Conservation (phyloP, 2,797 vertebrate genomes). For the Rhinatrema bivittatum region DNA sequence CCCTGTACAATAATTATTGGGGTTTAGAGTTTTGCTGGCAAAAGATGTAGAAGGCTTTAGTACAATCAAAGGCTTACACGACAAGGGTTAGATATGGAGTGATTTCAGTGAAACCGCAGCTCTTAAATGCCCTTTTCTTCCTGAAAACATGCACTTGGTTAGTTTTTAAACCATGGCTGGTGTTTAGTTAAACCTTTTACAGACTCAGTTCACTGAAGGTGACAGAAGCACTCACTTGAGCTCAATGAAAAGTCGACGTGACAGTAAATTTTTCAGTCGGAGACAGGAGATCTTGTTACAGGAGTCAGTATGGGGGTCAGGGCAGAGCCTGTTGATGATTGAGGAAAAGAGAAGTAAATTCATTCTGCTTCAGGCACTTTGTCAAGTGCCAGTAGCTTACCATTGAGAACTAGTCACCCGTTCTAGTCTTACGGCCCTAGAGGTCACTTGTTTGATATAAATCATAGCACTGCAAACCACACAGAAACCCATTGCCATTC, state of each 20-base stretch:
- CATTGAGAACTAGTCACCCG: slow-evolving; percentile 99
- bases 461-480: slow-evolving; percentile 70
- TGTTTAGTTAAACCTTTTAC: slow-evolving; percentile 62
- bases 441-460: slow-evolving; percentile 92
- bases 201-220: slow-evolving; percentile 79
- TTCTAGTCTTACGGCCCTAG: slow-evolving; percentile 93
- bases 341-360: slow-evolving; percentile 99
- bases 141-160: slow-evolving; percentile 28
- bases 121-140: slow-evolving; percentile 10
- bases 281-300: slow-evolving; percentile 99
- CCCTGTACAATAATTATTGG: no score
- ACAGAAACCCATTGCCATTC: slow-evolving; percentile 75
- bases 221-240: slow-evolving; percentile 92
- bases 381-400: slow-evolving; percentile 99
- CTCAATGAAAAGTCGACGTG: slow-evolving; percentile 89
- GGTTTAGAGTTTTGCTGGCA: no score
- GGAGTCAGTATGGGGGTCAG: slow-evolving; percentile 96
- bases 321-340: slow-evolving; percentile 98
- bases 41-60: slow-evolving; percentile 2
- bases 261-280: slow-evolving; percentile 96
- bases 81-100: slow-evolving; percentile 1
- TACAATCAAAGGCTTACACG: not conserved
- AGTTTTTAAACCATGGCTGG: slow-evolving; percentile 43
- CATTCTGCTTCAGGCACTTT: slow-evolving; percentile 98
- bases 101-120: slow-evolving; percentile 5